phyloP scores from a whole-genome alignment of 2,888 invertebrate genomes.

The Megamerina dolium region DNA sequence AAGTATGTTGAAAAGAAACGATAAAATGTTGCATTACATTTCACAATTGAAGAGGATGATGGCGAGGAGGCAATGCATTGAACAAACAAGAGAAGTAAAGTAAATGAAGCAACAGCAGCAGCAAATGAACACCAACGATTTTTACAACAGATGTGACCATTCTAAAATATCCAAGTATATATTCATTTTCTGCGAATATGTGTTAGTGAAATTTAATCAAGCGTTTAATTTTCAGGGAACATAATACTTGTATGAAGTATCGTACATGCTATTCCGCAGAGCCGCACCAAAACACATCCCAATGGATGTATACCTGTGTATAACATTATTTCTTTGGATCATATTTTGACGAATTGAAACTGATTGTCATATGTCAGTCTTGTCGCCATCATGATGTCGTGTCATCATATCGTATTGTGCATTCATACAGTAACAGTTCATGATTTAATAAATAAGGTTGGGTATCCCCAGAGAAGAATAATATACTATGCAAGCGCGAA shows the following conservation, averaged over 20 bases:
- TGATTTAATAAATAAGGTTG: too few relatives aligned
- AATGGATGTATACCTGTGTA: not conserved
- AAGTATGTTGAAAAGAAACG: too few relatives aligned
- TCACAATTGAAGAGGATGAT: too few relatives aligned
- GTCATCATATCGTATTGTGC: not conserved
- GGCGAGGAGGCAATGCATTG: too few relatives aligned
- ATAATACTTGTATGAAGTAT: too few relatives aligned
- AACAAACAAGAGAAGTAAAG: too few relatives aligned
- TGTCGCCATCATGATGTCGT: constrained; percentile 6
- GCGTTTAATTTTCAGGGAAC: constrained; percentile 39
- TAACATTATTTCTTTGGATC: not conserved
- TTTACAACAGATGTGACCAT: constrained; percentile 18
- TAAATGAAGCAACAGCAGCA: not conserved
- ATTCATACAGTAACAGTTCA: not conserved
- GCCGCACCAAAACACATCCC: constrained; percentile 4
- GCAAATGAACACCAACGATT: not conserved
- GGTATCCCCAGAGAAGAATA: too few relatives aligned
- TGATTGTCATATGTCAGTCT: constrained; percentile 39
- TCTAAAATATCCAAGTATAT: constrained; percentile 17
- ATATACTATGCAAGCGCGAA: too few relatives aligned
- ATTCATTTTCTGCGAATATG: too few relatives aligned
- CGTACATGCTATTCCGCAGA: too few relatives aligned
- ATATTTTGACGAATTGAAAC: constrained; percentile 33
- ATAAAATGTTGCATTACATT: too few relatives aligned
- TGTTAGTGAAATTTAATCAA: constrained; percentile 42